These are phyloP conservation scores for Coremacera marginata DNA, from an alignment of 2,888 invertebrate species.

Conservation along the genomic window DNA sequence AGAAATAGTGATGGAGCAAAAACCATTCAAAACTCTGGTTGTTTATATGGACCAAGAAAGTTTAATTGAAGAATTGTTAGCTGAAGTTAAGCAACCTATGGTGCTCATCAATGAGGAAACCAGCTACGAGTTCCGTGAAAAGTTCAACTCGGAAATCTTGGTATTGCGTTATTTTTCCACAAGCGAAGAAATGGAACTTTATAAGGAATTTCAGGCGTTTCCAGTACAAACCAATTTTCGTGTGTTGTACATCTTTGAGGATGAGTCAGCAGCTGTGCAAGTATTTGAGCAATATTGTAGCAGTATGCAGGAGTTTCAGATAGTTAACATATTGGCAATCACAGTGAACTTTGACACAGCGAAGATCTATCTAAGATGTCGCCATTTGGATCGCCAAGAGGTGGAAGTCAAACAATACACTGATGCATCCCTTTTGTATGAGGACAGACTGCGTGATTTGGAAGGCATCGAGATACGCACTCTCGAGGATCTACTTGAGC, in stretches of 20 bases:
- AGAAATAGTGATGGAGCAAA: background rate
- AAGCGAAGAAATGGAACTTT: background rate
- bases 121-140: slow-evolving; percentile 6
- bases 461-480: slow-evolving; percentile 41
- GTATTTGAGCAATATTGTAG: slow-evolving; percentile 1
- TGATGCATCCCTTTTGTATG: slow-evolving; percentile 39
- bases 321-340: slow-evolving; percentile 26
- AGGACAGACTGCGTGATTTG: slow-evolving; percentile 52
- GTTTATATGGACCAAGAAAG: background rate
- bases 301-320: background rate
- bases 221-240: slow-evolving; percentile 18
- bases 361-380: background rate
- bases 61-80: background rate
- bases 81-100: background rate
- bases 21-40: slow-evolving; percentile 7
- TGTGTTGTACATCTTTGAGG: background rate
- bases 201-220: slow-evolving; percentile 15
- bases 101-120: slow-evolving; percentile 14
- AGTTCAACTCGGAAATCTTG: slow-evolving; percentile 19
- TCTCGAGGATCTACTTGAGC: slow-evolving; percentile 46
- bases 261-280: background rate
- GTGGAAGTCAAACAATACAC: background rate
- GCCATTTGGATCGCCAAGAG: background rate
- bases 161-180: background rate
- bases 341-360: background rate